These are phyloP conservation scores for Drosophila ambigua DNA, from an alignment of 1,140 invertebrate species.

Conservation along the genomic window DNA sequence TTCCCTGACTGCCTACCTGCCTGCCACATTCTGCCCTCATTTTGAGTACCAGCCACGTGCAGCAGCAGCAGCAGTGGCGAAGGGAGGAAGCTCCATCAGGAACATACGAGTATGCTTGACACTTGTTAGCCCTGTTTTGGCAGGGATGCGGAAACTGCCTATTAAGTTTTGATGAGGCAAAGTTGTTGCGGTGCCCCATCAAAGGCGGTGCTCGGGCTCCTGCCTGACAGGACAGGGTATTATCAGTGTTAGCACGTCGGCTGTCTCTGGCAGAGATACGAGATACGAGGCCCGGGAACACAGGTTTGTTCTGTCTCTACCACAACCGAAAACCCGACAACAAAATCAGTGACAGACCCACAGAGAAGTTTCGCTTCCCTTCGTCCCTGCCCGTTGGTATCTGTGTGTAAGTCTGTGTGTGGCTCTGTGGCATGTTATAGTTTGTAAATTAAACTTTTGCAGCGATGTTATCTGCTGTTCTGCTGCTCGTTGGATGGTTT, in stretches of 20 bases:
- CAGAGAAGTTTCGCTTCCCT: constrained; percentile 39
- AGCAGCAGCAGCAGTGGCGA: background rate
- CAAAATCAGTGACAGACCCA: constrained; percentile 49
- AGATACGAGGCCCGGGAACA: background rate
- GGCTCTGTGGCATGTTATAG: constrained; percentile 28
- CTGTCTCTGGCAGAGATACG: constrained; percentile 10
- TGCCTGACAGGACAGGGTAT: constrained; percentile 43
- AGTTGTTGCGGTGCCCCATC: constrained; percentile 47
- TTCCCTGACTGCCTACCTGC: too few relatives aligned
- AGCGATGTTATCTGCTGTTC: constrained; percentile 14
- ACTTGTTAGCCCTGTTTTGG: constrained; percentile 63
- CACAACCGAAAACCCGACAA: constrained; percentile 15
- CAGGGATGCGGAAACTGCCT: constrained; percentile 66
- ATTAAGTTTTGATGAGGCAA: constrained; percentile 74
- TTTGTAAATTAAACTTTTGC: constrained; percentile 44
- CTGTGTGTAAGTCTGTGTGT: constrained; percentile 4
- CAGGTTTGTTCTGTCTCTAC: constrained; percentile 3
- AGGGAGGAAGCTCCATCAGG: background rate
- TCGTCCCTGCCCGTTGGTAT: background rate
- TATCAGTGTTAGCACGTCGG: constrained; percentile 67
- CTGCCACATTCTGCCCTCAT: constrained; percentile 44
- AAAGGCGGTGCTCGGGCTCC: constrained; percentile 19
- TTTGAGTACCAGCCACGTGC: constrained; percentile 37
- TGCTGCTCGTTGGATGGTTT: background rate
- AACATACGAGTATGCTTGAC: constrained; percentile 48